Evolutionary conservation across 2,113 vertebrate species (phyloP).

Genomic region (Pristiophorus japonicus): DNA sequence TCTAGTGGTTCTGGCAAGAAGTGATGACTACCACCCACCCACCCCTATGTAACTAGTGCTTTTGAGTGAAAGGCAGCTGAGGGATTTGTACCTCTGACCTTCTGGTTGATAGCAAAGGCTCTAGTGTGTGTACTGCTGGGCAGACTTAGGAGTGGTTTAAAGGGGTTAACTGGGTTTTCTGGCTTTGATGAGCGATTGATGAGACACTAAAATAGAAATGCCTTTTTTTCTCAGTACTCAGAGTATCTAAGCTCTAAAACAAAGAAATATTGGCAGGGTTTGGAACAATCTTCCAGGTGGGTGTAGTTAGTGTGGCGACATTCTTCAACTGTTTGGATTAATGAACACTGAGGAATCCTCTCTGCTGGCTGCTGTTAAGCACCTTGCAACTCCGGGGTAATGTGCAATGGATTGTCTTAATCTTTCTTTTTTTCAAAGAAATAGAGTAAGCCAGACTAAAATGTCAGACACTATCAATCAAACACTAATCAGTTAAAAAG

Average conservation of each 20-base stretch:
- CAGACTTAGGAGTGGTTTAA: not conserved
- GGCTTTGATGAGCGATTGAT: constrained; percentile 3
- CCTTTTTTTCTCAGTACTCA: constrained; percentile 35
- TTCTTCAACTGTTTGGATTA: constrained; percentile 52
- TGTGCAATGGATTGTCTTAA: constrained; percentile 60
- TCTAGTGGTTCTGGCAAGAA: not conserved
- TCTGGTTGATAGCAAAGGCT: not conserved
- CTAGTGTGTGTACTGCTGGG: not conserved
- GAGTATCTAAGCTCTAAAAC: constrained; percentile 54
- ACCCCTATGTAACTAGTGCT: not conserved
- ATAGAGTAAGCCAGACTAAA: constrained; percentile 60
- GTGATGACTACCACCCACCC: not conserved
- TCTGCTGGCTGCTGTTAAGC: constrained; percentile 71
- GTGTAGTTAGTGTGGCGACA: constrained; percentile 51
- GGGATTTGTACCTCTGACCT: not conserved
- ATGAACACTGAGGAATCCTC: constrained; percentile 56
- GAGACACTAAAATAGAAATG: constrained; percentile 13
- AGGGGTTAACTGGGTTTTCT: not conserved
- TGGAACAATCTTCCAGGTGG: constrained; percentile 54
- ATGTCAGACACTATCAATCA: constrained; percentile 61
- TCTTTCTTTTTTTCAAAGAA: constrained; percentile 55
- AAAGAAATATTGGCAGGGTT: constrained; percentile 53
- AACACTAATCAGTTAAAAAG: constrained; percentile 62
- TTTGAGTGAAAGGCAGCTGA: not conserved
- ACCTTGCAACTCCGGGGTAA: constrained; percentile 59